Evolutionary conservation across 2,888 invertebrate genomes (phyloP).

Genomic region (Tethea ocularis): DNA sequence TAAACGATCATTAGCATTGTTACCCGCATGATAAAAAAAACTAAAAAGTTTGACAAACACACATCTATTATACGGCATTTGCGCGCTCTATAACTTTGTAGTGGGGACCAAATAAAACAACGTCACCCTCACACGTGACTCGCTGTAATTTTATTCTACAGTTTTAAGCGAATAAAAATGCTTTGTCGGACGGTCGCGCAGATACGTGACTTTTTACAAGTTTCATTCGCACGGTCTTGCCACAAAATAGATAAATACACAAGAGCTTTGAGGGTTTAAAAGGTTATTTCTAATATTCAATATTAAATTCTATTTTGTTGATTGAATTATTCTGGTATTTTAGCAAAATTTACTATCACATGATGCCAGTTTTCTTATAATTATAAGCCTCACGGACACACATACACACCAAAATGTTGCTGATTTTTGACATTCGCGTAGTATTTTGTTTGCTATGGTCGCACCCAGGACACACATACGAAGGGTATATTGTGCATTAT

Average conservation of each 20-base stretch:
- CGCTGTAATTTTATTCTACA: slow-evolving; percentile 35
- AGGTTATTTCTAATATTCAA: no score
- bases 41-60: slow-evolving; percentile 7
- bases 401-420: no score
- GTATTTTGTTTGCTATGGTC: no score
- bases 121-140: slow-evolving; percentile 20
- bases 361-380: no score
- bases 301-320: no score
- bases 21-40: slow-evolving; percentile 1
- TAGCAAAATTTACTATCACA: no score
- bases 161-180: slow-evolving; percentile 53
- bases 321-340: no score
- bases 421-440: no score
- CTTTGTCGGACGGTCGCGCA: slow-evolving; percentile 28
- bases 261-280: no score
- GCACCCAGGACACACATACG: no score
- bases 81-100: slow-evolving; percentile 19
- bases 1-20: slow-evolving; percentile 6
- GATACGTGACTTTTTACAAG: slow-evolving; percentile 53
- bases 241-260: not conserved
- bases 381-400: no score
- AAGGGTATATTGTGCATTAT: no score
- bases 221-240: slow-evolving; percentile 12
- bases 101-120: slow-evolving; percentile 22
- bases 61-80: slow-evolving; percentile 27